Base-by-base conservation (phyloP, 2,113 vertebrate genomes). In the Pampusana beccarii region DNA sequence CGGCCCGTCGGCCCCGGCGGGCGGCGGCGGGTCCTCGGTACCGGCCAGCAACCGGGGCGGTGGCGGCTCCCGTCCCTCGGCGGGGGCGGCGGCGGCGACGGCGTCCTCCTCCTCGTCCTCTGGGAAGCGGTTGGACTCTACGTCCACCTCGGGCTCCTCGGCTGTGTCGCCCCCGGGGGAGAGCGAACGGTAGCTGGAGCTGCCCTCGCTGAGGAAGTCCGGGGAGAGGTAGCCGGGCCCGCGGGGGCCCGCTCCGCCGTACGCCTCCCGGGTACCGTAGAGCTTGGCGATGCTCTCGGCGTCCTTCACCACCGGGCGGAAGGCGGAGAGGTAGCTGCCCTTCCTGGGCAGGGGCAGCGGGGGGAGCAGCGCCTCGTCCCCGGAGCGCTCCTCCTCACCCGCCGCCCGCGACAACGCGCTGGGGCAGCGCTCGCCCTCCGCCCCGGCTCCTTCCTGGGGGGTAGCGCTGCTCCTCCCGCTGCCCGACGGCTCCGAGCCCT, bases 241-340 rank as follows among this genome's bases (percentile, higher is more conserved):
- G 66, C 98, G 81, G 54, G 90, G 95, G 0, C 85, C 65, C 80
- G 89, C 88, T 4, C 97, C 98, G 7, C 97, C 88, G 65, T 98
- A 99, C 44, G 98, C 95, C 54, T 99, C 99, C 48, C 99, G 95
- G 97, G 98, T 99, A 5, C 98, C 99, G 65, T 99, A 99, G 21
- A 99, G 98, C 93, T 99, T 99, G 85, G 99, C 99, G 77, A 99
- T 99, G 94, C 98, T 99, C 97, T 99, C 99, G 2, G 98, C 97
- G 94, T 99, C 99, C 90, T 99, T 99, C 71, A 99, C 98, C 34
- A 99, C 99, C 0, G 99, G 99, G 26, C 99, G 98, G 97, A 99
- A 99, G 66, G 99, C 99, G 6, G 99, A 99, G 40, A 99, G 98
- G 92, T 99, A 99, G 94, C 98, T 98, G 73, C 98, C 98, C 77